These are phyloP conservation scores for Cladopsammia gracilis DNA, from an alignment of 64 coral and sea anemone genomes.

Conservation along the genomic window DNA sequence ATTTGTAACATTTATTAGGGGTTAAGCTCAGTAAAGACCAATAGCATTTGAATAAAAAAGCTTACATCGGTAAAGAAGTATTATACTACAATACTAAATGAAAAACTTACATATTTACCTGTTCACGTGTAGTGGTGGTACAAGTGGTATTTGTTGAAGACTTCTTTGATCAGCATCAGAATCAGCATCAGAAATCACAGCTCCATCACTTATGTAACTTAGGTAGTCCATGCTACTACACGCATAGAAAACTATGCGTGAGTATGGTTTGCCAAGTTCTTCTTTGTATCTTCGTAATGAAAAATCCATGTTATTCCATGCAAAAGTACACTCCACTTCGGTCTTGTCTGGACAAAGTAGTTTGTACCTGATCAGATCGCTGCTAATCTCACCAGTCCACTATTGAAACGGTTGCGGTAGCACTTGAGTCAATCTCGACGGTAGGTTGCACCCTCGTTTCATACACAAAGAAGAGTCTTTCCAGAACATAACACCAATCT, in stretches of 20 bases:
- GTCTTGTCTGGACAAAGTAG: constrained; percentile 63
- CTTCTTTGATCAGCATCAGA: neutral
- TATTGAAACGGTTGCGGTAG: constrained; percentile 42
- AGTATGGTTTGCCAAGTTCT: constrained; percentile 68
- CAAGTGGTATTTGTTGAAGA: constrained; percentile 8
- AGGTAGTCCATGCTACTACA: constrained; percentile 70
- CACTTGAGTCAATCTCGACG: constrained; percentile 42
- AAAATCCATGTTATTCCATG: constrained; percentile 45
- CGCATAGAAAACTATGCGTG: constrained; percentile 58
- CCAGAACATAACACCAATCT: constrained; percentile 48
- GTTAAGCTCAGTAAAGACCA: no score
- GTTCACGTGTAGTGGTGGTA: constrained; percentile 14
- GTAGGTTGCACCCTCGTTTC: constrained; percentile 57
- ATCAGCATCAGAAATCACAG: constrained; percentile 12
- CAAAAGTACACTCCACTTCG: constrained; percentile 52
- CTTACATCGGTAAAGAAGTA: neutral
- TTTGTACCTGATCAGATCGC: constrained; percentile 37
- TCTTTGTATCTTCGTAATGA: constrained; percentile 62
- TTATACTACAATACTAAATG: neutral
- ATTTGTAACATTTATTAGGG: no score
- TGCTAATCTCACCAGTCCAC: constrained; percentile 50
- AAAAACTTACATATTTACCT: constrained; percentile 26
- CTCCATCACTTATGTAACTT: constrained; percentile 42
- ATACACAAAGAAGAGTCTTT: constrained; percentile 55
- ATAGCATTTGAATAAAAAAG: neutral